Base-by-base conservation (phyloP, 2,888 invertebrate genomes). In the Drosophila neotestacea region DNA sequence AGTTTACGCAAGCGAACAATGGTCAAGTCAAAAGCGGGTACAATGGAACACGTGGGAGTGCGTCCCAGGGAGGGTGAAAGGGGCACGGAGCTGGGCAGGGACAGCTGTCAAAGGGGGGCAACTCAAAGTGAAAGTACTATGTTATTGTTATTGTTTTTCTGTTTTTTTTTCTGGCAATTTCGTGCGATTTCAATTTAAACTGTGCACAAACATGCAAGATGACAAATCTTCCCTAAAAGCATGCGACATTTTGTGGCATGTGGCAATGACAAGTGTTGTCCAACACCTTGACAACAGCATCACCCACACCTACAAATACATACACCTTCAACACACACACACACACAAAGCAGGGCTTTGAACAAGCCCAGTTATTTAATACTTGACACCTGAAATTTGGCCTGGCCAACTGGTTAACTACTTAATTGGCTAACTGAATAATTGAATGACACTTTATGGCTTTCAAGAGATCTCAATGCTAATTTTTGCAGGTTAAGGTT, bases 1-100 rank as follows among this genome's bases (percentile, higher is more conserved):
- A 71, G 59, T 88, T 85, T 88, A 86, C 81, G 87, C 85, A 88
- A 84, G 85, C 67, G 56, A 22, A 61, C 70, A 64, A 74, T 71
- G 81, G 71, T 46, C 72, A 70, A 44, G 63, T 42, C 42, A 10
- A 39, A 39, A 22, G 34, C 13, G 44, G 27, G 56, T 16, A 46
- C 36, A 52, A 52, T 50, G 55, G n/a, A 36, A n/a, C 13, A 13
- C n/a, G 50, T 42, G 47, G 48, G 54, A 9, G 39, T 44, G 34
- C 44, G 36, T 6, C 4, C 16, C 6, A 1, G 13, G 22, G 22
- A 9, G 6, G 6, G 32, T 9, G 30, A 6, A 48, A 44, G 13
- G 27, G 34, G 4, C 1, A 27, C 13, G 55, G 34, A 27, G 22
- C 44, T 44, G 22, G 22, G 50, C 38, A 59, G 54, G 16, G 2